phyloP scores from a whole-genome alignment of 1,140 invertebrate genomes.

The Apis mellifera region Amel_HAv3.1 CM009931.2:6801001-6801500 shows the following conservation, averaged over 20 bases:
- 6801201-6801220: constrained; percentile 77
- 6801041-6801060: not conserved
- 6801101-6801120: constrained; percentile 40
- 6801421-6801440: too few species aligned
- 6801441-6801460: too few species aligned
- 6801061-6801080: not conserved
- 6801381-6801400: not conserved
- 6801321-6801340: not conserved
- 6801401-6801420: too few species aligned
- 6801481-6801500: too few species aligned
- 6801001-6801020: not conserved
- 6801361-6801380: not conserved
- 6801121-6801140: constrained; percentile 44
- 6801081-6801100: constrained; percentile 26
- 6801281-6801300: not conserved
- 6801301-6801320: not conserved
- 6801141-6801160: constrained; percentile 51
- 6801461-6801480: too few species aligned
- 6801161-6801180: constrained; percentile 44
- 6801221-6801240: constrained; percentile 58
- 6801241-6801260: constrained; percentile 35
- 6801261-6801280: constrained; percentile 6
- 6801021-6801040: not conserved
- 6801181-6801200: constrained; percentile 71
- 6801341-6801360: not conserved